Evolutionary conservation across 2,888 invertebrate species (phyloP), one percentile per base, ranked within the genome.

Genomic region (Dicycla oo): DNA sequence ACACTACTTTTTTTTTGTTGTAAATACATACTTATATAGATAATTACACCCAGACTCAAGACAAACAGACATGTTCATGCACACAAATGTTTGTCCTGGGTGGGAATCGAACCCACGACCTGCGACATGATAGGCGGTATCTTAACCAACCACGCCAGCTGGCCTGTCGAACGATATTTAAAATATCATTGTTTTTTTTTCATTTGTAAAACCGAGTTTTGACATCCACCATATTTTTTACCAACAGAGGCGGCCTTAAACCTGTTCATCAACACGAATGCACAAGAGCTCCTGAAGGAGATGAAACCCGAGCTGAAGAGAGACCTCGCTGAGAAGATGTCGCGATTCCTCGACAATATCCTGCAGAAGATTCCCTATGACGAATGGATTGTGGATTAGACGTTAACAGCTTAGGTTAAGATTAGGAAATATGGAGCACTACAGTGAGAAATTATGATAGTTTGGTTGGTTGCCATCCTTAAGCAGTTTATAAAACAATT

Each of bases 301-400:
- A 98, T 98, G 98, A 98, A 98, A 89, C 98, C 98, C 0, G 97
- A 98, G 87, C 95, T 98, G 71, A 97, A 98, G 88, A 96, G 97
- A 78, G 98, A 98, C 91, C 95, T 98, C 43, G 97, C 98, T 11
- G 96, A 97, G 81, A 97, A 98, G 80, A 98, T 98, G 97, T 97
- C 97, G 40, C 96, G 96, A 66, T 98, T 98, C 91, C 96, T 98
- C 65, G 97, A 98, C 86, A 97, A 97, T 82, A 94, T 98, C 66
- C 98, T 98, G 82, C 96, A 97, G 15, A 97, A 97, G 91, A 97
- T 98, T 79, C 98, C 98, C 0, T 97, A 98, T 86, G 97, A 98
- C 85, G 97, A 97, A 83, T 98, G 98, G 98, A 96, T 98, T 83
- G 95, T 93, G 1, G 94, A 95, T 84, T 95, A 94, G 84, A 63